Evolutionary conservation across 2,113 vertebrate species (phyloP).

Genomic region (Chaetorhynchus papuensis): DNA sequence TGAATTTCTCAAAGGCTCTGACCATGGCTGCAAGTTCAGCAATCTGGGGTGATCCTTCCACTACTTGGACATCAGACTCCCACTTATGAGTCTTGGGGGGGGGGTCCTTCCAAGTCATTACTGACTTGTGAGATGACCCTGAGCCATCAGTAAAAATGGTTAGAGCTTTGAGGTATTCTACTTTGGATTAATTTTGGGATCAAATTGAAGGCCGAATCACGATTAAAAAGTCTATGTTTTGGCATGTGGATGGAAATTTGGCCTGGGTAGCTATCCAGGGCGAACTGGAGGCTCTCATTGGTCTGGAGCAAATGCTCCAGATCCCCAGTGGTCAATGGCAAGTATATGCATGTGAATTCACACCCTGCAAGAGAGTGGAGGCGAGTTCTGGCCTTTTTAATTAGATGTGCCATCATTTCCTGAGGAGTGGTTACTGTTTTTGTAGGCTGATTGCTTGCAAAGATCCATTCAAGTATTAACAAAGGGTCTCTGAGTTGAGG

Average conservation of each 20-base stretch:
- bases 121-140: not conserved
- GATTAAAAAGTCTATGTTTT: not conserved
- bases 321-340: not conserved
- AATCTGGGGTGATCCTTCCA: not conserved
- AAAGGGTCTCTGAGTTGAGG: not conserved
- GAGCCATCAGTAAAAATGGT: not conserved
- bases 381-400: not conserved
- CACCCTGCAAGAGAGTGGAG: not conserved
- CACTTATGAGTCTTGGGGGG: not conserved
- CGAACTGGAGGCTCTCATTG: not conserved
- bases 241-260: not conserved
- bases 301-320: not conserved
- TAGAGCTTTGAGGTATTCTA: not conserved
- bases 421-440: not conserved
- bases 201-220: not conserved
- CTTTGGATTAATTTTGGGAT: not conserved
- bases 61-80: not conserved
- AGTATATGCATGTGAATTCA: not conserved
- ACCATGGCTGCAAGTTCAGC: not conserved
- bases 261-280: not conserved
- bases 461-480: not conserved
- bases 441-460: not conserved
- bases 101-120: not conserved
- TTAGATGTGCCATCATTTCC: not conserved
- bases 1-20: not conserved